Evolutionary conservation across 1,140 invertebrate genomes (phyloP), one percentile per base, ranked within the genome.

Genomic region (Drosophila virilis): DNA sequence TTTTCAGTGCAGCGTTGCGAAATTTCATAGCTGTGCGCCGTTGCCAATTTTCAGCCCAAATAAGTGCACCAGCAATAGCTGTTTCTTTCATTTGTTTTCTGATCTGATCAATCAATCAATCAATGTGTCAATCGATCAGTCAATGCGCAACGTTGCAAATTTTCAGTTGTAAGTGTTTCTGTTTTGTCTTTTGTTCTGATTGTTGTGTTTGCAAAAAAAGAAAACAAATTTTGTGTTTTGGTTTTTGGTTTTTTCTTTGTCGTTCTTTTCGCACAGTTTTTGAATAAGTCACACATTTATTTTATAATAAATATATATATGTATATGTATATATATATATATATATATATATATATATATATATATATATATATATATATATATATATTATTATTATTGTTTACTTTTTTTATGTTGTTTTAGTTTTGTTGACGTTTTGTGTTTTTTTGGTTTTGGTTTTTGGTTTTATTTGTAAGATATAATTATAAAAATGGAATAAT

Each of bases 401-500:
- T 38, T 66, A 28, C 22, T 78, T 48, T 62, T 64, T 67, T 46
- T 37, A 15, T 67, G 40, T 59, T 71, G 17, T 69, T 75, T 67
- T 48, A 46, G 55, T 68, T 78, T 78, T 57, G 40, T 65, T 61
- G 50, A 38, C 43, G 60, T 35, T 76, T 57, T 70, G 69, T 72
- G 9, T 70, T 60, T 6, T 45, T 75, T 57, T 69, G 62, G 52
- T 55, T 55, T 71, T 61, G 17, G 37, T 61, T 62, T 43, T 77
- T 84, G 50, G 68, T 67, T 86, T 80, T 74, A 71, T 83, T 78
- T 70, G 50, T 89, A 89, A 89, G 84, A 83, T 89, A 75, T 89
- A 89, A 89, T 89, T 84, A 84, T 89, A 89, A 89, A 89, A 89
- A 89, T 89, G 84, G 84, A 89, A 89, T 89, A 86, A 86, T 86